These are phyloP conservation scores for Sarcophilus harrisii DNA, from an alignment of 2,797 vertebrate species.

Conservation along the genomic window DNA sequence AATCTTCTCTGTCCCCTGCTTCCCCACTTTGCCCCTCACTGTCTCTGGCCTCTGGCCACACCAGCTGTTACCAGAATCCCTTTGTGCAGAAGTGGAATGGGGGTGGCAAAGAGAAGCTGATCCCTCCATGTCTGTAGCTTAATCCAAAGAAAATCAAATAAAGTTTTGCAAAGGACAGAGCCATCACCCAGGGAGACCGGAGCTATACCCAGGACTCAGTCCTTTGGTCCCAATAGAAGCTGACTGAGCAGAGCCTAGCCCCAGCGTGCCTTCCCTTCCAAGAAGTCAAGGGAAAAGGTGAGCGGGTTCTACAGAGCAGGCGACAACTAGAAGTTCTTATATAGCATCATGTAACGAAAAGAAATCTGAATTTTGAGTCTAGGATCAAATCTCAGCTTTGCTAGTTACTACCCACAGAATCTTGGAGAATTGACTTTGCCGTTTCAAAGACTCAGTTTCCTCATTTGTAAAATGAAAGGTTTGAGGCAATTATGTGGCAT, in stretches of 20 bases:
- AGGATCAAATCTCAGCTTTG: neutral
- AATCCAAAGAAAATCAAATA: constrained; percentile 53
- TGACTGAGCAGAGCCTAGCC: neutral
- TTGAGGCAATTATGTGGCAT: neutral
- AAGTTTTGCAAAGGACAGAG: constrained; percentile 52
- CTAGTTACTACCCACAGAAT: neutral
- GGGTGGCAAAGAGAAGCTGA: constrained; percentile 44
- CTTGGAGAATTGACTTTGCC: neutral
- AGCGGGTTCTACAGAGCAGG: neutral
- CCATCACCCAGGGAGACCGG: constrained; percentile 60
- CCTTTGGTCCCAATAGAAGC: neutral
- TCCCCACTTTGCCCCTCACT: neutral
- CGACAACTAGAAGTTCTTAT: neutral
- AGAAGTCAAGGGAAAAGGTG: neutral
- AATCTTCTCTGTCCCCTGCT: neutral
- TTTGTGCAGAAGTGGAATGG: constrained; percentile 56
- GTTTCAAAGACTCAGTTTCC: neutral
- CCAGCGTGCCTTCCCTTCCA: neutral
- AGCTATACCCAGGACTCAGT: neutral
- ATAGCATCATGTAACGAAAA: neutral
- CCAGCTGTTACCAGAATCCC: constrained; percentile 73
- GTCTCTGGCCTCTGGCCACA: constrained; percentile 7
- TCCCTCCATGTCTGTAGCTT: constrained; percentile 45
- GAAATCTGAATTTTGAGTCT: neutral
- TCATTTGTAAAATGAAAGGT: neutral